Conservation (phyloP, 2,888 invertebrate species). For the Thysanoteuthis rhombus region DNA sequence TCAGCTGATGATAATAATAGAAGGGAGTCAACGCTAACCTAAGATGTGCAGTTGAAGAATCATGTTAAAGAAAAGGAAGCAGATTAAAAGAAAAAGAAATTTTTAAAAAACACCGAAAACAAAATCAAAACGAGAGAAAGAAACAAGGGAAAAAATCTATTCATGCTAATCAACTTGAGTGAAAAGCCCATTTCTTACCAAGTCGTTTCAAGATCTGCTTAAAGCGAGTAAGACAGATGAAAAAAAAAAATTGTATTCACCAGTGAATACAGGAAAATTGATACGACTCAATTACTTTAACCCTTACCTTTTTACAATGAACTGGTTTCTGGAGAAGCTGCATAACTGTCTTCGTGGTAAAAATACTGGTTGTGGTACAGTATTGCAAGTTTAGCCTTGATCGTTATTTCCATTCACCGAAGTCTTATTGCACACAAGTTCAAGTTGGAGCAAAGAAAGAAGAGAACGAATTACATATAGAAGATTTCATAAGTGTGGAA, state of each 20-base stretch:
- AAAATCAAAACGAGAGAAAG: neutral
- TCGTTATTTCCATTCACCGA: neutral
- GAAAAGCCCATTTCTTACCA: neutral
- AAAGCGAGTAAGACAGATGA: neutral
- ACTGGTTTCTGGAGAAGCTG: neutral
- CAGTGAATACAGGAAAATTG: neutral
- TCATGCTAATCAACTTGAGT: neutral
- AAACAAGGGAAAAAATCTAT: neutral
- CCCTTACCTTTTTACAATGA: neutral
- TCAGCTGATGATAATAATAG: neutral
- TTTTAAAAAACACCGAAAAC: neutral
- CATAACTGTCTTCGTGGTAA: neutral
- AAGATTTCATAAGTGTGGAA: too few species aligned
- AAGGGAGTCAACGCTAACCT: neutral
- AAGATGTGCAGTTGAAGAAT: neutral
- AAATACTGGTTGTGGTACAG: neutral
- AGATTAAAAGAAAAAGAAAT: neutral
- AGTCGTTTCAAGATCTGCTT: neutral
- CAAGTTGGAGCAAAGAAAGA: neutral
- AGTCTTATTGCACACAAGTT: neutral
- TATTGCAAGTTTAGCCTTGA: neutral
- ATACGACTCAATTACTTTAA: neutral
- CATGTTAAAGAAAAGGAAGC: neutral
- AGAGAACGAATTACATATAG: too few species aligned
- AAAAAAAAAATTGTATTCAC: neutral